phyloP scores from a whole-genome alignment of 2,888 invertebrate species.

The Phaonia tiefii region DNA sequence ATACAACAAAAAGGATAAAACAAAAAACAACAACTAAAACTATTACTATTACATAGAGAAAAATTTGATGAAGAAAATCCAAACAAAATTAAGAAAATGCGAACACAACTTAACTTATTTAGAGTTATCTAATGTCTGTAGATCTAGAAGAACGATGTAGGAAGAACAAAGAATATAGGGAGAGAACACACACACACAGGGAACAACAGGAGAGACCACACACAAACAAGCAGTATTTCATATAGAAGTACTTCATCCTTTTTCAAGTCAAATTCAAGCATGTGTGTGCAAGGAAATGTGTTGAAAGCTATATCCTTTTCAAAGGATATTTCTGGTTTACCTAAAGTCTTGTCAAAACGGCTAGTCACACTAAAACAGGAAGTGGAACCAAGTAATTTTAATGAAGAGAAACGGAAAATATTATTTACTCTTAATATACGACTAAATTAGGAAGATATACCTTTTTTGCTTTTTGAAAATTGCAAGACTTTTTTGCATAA shows the following conservation, averaged over 20 bases:
- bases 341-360: constrained; percentile 41
- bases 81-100: background rate
- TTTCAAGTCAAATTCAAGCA: too few relatives aligned
- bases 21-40: constrained; percentile 30
- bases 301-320: too few relatives aligned
- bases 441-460: constrained; percentile 4
- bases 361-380: constrained; percentile 35
- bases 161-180: background rate
- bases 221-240: background rate
- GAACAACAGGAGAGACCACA: too few relatives aligned
- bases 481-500: too few relatives aligned
- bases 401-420: constrained; percentile 11
- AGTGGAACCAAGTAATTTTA: constrained; percentile 40
- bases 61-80: constrained; percentile 37
- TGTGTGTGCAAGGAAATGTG: too few relatives aligned
- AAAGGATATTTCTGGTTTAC: background rate
- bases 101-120: too few relatives aligned
- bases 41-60: too few relatives aligned
- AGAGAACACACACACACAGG: background rate
- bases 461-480: too few relatives aligned
- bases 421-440: constrained; percentile 17
- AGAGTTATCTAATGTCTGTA: too few relatives aligned
- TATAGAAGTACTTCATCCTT: too few relatives aligned
- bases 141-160: too few relatives aligned
- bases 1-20: background rate